These are phyloP conservation scores for Lysiphlebus fabarum DNA, from an alignment of 1,140 invertebrate species.

Conservation along the genomic window DNA sequence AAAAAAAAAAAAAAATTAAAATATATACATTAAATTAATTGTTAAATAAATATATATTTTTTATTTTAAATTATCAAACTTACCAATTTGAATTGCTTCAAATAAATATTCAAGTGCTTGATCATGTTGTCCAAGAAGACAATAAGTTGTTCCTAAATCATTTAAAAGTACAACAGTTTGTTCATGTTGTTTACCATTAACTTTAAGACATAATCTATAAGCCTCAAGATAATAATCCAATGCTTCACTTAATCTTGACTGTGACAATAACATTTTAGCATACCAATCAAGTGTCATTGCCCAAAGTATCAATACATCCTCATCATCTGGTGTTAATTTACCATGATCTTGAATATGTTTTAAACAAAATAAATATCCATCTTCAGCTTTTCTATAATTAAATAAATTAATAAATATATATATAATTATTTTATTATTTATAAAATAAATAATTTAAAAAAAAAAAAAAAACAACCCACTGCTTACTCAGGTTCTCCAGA, in stretches of 20 bases:
- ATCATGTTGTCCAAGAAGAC: slow-evolving; percentile 63
- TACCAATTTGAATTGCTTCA: slow-evolving; percentile 68
- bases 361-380: slow-evolving; percentile 76
- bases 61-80: slow-evolving; percentile 24
- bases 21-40: slow-evolving; percentile 4
- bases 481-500: slow-evolving; percentile 59
- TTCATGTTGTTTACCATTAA: slow-evolving; percentile 67
- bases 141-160: slow-evolving; percentile 76
- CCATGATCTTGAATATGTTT: slow-evolving; percentile 63
- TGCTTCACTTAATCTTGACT: slow-evolving; percentile 64
- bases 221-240: slow-evolving; percentile 67
- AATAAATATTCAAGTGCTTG: slow-evolving; percentile 69
- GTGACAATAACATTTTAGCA: slow-evolving; percentile 69
- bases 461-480: slow-evolving; percentile 13
- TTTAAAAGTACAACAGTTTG: slow-evolving; percentile 79
- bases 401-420: slow-evolving; percentile 21
- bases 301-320: slow-evolving; percentile 62
- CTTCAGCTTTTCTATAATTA: slow-evolving; percentile 61
- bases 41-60: slow-evolving; percentile 9
- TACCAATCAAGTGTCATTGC: slow-evolving; percentile 79
- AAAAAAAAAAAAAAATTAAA: neutral
- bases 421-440: neutral
- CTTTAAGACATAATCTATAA: slow-evolving; percentile 63
- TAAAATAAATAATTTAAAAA: slow-evolving; percentile 10
- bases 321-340: slow-evolving; percentile 54